Evolutionary conservation across 2,797 vertebrate genomes (phyloP).

Genomic region (Coccyzus lansbergi): DNA sequence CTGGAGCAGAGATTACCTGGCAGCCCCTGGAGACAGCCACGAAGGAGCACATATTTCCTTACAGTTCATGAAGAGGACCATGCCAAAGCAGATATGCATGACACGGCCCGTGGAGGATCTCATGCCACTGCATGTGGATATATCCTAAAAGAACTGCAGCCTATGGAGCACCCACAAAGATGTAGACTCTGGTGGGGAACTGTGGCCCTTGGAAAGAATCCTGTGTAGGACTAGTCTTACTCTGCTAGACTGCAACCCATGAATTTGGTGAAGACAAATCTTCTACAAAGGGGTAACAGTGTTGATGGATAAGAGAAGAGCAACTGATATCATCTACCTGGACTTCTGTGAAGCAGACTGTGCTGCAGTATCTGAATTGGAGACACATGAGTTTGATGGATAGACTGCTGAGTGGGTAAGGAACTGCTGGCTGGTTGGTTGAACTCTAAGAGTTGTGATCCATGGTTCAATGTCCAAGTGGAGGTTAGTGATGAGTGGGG

Average conservation of each 20-base stretch:
- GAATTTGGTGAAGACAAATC: too few relatives aligned
- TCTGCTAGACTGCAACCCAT: neutral
- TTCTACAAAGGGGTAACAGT: too few relatives aligned
- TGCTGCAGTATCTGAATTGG: too few relatives aligned
- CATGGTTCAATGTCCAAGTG: too few relatives aligned
- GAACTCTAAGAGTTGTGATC: too few relatives aligned
- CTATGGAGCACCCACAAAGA: neutral
- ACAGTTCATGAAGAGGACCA: neutral
- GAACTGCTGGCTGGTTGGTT: too few relatives aligned
- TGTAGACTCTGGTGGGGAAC: neutral
- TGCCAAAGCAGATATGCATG: neutral
- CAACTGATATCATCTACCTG: too few relatives aligned
- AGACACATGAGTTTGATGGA: too few relatives aligned
- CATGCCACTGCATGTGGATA: rapidly evolving
- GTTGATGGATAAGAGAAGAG: too few relatives aligned
- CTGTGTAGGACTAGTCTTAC: neutral
- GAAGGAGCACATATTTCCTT: neutral
- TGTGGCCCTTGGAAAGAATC: rapidly evolving
- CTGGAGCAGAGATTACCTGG: neutral
- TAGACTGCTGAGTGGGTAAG: too few relatives aligned
- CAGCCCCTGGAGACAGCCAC: neutral
- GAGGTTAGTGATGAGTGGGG: too few relatives aligned
- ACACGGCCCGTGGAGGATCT: neutral
- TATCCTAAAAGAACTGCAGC: neutral
- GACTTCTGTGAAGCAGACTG: too few relatives aligned